Evolutionary conservation across 2,888 invertebrate genomes (phyloP), one percentile per base, ranked within the genome.

Genomic region (Melieria crassipennis): DNA sequence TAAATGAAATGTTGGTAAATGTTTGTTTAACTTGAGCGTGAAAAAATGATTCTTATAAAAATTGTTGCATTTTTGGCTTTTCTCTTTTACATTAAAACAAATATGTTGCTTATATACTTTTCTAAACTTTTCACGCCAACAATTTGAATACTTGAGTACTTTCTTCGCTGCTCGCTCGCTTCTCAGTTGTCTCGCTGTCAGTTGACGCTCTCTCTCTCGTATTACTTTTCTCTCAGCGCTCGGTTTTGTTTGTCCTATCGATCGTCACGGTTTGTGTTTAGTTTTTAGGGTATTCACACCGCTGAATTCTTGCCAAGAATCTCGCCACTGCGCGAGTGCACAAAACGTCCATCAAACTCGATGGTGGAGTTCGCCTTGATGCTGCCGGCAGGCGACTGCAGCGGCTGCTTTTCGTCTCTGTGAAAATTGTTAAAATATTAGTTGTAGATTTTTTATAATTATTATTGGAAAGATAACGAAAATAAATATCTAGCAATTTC

Each of bases 231-330:
- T 5, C 52, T 67, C 45, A 67, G 45, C 48, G 58, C 50, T 58
- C 30, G 46, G 63, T 46, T 16, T 57, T 11, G 9, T 63, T 42
- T 16, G 46, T 30, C 6, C 4, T 65, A 46, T 47, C 9, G 30
- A 9, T 13, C 42, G 16, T 11, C 30, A 64, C 43, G 65, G 55
- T 13, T 65, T 30, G 56, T 42, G 47, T n/a, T 57, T 43, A 5
- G 10, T 9, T 55, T 6, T 5, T 7, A 30, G 30, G 30, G 16
- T 66, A 66, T 76, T 86, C 84, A 87, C 69, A 96, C 95, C 68
- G 95, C 94, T n/a, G 95, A 95, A 86, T 95, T 94, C 88, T 95
- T 95, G 79, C 95, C 95, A 82, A 95, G 93, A 79, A 94, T 91
- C 79, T 92, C 93, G 73, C 94, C 94, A 72, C 94, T 93, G 82